A percentile compares a stretch with the other conserved stretches of the same genome.
Conservation (phyloP, 2,113 vertebrate genomes). For the Phrynosoma platyrhinos region DNA sequence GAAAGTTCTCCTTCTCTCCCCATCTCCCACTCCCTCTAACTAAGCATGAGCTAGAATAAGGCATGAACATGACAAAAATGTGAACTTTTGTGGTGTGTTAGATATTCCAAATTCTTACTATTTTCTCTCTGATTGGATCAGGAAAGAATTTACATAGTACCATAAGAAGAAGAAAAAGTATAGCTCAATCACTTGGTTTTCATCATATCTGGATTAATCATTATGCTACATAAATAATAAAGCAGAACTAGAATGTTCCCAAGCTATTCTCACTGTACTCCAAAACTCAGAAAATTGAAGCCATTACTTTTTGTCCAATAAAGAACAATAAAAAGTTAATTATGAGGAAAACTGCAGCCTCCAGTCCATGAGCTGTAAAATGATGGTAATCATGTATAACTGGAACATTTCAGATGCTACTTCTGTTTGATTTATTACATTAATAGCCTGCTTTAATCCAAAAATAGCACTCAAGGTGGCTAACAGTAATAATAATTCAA, state of each 20-base stretch:
- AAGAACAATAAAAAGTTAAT: background rate
- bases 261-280: background rate
- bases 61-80: conserved; percentile 29
- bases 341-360: background rate
- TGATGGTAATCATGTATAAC: background rate
- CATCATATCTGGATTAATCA: background rate
- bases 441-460: no score
- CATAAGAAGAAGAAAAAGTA: background rate
- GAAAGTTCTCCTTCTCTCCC: background rate
- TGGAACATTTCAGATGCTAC: background rate
- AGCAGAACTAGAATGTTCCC: background rate
- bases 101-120: conserved; percentile 21
- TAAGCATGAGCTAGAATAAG: conserved; percentile 34
- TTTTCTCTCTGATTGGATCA: background rate
- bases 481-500: no score
- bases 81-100: conserved; percentile 18
- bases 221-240: conserved; percentile 9
- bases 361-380: background rate
- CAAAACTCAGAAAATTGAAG: background rate
- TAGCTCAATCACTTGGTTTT: conserved; percentile 29
- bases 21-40: conserved; percentile 31
- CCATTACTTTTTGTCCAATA: background rate
- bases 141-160: conserved; percentile 11
- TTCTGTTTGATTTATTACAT: background rate
- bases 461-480: no score